Percentiles rank a stretch among this genome's conserved stretches.
Conservation (phyloP, 2,888 invertebrate species). For the Anodontia alba region DNA sequence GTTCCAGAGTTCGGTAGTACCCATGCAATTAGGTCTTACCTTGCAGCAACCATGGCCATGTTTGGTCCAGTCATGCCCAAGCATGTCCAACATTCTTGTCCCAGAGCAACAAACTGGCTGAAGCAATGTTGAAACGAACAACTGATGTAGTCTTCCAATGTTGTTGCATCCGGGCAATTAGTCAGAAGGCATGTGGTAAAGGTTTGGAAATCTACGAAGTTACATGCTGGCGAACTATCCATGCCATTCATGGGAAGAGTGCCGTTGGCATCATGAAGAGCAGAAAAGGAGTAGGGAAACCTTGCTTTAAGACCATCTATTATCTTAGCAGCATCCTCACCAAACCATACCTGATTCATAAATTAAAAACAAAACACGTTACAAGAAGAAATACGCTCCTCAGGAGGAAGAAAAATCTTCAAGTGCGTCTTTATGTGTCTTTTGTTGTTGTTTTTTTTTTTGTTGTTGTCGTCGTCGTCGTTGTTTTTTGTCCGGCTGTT, state of each 20-base stretch:
- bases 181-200: not conserved
- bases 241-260: not conserved
- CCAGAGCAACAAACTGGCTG: not conserved
- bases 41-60: not conserved
- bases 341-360: not conserved
- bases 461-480: no score
- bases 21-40: no score
- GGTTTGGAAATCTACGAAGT: not conserved
- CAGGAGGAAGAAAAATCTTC: no score
- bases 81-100: not conserved
- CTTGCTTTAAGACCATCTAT: not conserved
- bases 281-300: not conserved
- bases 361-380: no score
- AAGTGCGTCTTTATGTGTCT: no score
- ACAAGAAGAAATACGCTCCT: no score
- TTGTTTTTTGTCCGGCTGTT: no score
- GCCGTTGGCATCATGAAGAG: not conserved
- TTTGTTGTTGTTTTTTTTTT: no score
- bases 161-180: not conserved
- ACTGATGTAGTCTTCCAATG: not conserved
- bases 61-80: not conserved
- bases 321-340: not conserved
- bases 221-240: not conserved
- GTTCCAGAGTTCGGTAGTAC: no score
- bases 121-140: not conserved